These are phyloP conservation scores for Myiozetetes cayanensis DNA, from an alignment of 2,113 vertebrate species.

Conservation along the genomic window DNA sequence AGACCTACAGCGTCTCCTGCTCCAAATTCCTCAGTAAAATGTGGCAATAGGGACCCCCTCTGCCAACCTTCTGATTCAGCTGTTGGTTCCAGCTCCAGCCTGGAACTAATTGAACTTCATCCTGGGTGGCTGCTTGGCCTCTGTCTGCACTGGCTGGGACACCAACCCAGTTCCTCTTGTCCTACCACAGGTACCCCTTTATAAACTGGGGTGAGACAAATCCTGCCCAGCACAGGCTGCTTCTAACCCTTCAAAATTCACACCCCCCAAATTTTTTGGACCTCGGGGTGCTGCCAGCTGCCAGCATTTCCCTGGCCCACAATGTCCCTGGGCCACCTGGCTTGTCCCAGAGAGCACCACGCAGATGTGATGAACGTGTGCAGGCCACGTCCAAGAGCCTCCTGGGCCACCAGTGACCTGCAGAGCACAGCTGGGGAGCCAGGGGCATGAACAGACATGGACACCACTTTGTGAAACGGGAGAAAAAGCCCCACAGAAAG, in stretches of 20 bases:
- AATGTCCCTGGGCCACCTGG: background rate
- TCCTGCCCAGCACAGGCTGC: background rate
- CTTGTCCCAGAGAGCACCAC: background rate
- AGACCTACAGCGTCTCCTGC: background rate
- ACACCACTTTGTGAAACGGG: background rate
- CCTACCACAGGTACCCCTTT: background rate
- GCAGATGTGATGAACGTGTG: background rate
- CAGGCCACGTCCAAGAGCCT: background rate
- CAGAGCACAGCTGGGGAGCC: background rate
- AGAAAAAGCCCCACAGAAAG: background rate
- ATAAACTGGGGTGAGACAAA: background rate
- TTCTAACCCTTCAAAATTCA: background rate
- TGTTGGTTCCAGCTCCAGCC: background rate
- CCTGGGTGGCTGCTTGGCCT: background rate
- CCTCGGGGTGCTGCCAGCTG: background rate
- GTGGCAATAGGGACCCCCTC: background rate
- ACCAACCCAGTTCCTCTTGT: background rate
- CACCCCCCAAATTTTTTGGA: fast-evolving
- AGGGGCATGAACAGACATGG: background rate
- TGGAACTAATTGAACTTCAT: background rate
- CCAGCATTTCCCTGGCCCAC: background rate
- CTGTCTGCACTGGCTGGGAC: background rate
- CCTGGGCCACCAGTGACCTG: background rate
- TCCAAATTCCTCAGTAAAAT: background rate
- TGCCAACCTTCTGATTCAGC: background rate